Conservation (phyloP, 2,888 invertebrate species). For the Pristionchus japonicus region DNA sequence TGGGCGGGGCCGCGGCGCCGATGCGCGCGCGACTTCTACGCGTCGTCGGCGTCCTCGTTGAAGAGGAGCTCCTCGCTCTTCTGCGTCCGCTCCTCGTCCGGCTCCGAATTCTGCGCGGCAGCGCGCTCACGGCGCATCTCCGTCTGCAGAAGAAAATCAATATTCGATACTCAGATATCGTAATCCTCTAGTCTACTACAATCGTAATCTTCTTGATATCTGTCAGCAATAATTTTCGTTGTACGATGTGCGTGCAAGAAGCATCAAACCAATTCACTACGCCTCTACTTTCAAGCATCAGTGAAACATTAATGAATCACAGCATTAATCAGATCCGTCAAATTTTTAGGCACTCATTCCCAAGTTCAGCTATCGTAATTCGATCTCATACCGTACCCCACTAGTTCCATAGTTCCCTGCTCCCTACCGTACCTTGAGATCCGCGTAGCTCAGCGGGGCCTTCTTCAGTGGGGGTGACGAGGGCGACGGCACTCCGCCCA, state of each 20-base stretch:
- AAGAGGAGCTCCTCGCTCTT: slow-evolving; percentile 24
- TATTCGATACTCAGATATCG: background rate
- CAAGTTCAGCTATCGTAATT: too few relatives aligned
- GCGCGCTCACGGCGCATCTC: slow-evolving; percentile 38
- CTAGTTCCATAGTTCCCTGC: background rate
- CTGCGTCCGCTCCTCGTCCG: slow-evolving; percentile 20
- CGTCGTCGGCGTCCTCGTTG: slow-evolving; percentile 47
- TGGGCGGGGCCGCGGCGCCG: background rate
- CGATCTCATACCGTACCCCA: background rate
- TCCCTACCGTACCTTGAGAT: slow-evolving; percentile 28
- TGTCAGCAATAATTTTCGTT: too few relatives aligned
- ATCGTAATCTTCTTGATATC: too few relatives aligned
- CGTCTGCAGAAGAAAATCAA: background rate
- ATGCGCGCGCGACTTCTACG: background rate
- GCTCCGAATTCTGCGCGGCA: background rate
- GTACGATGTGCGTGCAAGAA: too few relatives aligned
- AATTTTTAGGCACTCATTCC: background rate
- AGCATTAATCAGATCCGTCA: too few relatives aligned
- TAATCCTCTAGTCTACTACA: too few relatives aligned
- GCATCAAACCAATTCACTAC: too few relatives aligned
- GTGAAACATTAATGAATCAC: too few relatives aligned
- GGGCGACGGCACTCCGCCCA: background rate
- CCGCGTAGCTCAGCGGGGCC: slow-evolving; percentile 12
- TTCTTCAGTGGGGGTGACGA: background rate
- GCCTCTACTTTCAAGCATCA: too few relatives aligned